Conservation (phyloP, 2,797 vertebrate species). For the Anabacerthia variegaticeps region DNA sequence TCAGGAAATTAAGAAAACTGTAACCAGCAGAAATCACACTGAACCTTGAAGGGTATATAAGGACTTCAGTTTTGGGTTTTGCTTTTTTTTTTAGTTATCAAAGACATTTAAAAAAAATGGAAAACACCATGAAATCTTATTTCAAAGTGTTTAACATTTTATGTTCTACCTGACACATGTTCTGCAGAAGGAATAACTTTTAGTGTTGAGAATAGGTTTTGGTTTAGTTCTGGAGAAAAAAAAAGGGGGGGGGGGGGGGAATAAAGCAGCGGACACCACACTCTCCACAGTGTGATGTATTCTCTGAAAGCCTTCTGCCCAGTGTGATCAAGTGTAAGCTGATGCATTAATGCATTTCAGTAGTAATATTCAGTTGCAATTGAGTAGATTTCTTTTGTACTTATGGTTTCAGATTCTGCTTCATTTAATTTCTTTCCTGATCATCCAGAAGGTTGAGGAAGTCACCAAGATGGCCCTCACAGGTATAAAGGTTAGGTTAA, state of each 20-base stretch:
- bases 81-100: background rate
- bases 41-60: background rate
- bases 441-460: background rate
- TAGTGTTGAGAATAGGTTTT: background rate
- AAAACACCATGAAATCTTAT: background rate
- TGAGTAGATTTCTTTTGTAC: background rate
- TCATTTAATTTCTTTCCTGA: background rate
- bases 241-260: rapidly evolving
- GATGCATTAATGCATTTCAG: background rate
- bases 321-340: background rate
- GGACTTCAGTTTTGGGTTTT: background rate
- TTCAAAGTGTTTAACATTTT: background rate
- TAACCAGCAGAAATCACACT: background rate
- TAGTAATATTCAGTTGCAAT: background rate
- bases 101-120: background rate
- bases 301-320: background rate
- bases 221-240: background rate
- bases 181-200: background rate
- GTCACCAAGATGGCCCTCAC: background rate
- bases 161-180: background rate
- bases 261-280: background rate
- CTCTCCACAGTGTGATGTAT: background rate
- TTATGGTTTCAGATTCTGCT: background rate
- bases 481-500: background rate
- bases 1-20: background rate